Evolutionary conservation across 2,888 invertebrate genomes (phyloP), one percentile per base, ranked within the genome.

Genomic region (Cephonodes hylas): DNA sequence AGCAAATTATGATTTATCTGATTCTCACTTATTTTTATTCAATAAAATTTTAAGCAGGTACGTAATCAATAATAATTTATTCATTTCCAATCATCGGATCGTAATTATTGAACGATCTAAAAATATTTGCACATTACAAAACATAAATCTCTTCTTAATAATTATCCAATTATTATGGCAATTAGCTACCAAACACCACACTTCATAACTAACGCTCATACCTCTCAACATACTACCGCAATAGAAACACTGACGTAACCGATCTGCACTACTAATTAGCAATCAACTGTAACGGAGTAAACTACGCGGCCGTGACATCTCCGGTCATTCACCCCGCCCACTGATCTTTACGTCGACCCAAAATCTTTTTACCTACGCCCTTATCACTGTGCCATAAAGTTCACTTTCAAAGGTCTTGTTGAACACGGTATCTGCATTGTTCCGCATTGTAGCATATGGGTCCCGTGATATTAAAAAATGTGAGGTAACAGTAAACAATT

Each of bases 251-350:
- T 60, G 22, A 60, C 48, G 13, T 60, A 53, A 60, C 18, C 20
- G 48, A 60, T 60, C 53, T 25, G 48, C 60, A 38, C 53, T 53
- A 61, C 61, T 63, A 60, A 64, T 59, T 61, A 31, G 58, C 7
- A 53, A 60, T 38, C 61, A 46, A 56, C 58, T 56, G 57, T 59
- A 45, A 58, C 58, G 44, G 27, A 44, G 58, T 58, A 58, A 61
- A 60, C 61, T 56, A 48, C 64, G 42, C 80, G 89, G 80, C 88
- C 89, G 77, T 91, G 91, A 90, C 91, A 90, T 80, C 80, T 73
- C 64, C 73, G 90, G 86, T 78, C 89, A 74, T 88, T 88, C 79
- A 91, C 84, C 89, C 74, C 81, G 76, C 83, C 78, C 71, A 83
- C 78, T 80, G 83, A 81, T 86, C 82, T 84, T 84, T 83, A 77